Base-by-base conservation (phyloP, 2,888 invertebrate genomes). In the Aphodius granarius region DNA sequence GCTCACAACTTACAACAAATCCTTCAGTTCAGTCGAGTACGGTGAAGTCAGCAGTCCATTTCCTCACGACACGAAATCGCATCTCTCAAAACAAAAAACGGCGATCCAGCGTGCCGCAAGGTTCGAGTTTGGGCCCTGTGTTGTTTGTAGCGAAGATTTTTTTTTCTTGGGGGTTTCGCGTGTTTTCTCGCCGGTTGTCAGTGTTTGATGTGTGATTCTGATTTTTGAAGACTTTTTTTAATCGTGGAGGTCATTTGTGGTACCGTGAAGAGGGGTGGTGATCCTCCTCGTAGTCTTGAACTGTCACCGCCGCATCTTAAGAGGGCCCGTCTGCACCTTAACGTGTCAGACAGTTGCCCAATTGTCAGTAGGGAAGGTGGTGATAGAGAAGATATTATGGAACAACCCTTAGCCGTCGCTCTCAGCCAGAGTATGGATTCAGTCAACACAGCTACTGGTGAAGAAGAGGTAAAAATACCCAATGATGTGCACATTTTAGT, bases 381-480 rank as follows among this genome's bases (percentile, higher is more conserved):
- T 80, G 86, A 88, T 81, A 86, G n/a, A n/a, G n/a, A 88, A 83
- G 88, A 88, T 86, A 88, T 89, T 86, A 92, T 92, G 89, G 92
- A 92, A 87, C 91, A 92, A 81, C 89, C 92, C 81, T 91, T 92
- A 82, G 91, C 92, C 86, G 90, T 93, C 86, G 94, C 96, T 85
- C 91, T 95, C 86, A 97, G 97, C 87, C 97, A 97, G 90, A 97
- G 97, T 90, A 97, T 97, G 97, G 97, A 97, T 90, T 97, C 97
- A 84, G 97, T 97, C 87, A 97, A 97, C 90, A 97, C 97, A 83
- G 94, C 94, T 86, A 95, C 95, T 87, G 95, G 96, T 88, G 97
- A 98, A 91, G 98, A 97, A 92, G 98, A 97, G 97, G 98, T 97
- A 85, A 91, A 94, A n/a, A n/a, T n/a, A n/a, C n/a, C n/a, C n/a